These are phyloP conservation scores for Arremon brunneinucha DNA, from an alignment of 2,797 vertebrate species.

Conservation along the genomic window DNA sequence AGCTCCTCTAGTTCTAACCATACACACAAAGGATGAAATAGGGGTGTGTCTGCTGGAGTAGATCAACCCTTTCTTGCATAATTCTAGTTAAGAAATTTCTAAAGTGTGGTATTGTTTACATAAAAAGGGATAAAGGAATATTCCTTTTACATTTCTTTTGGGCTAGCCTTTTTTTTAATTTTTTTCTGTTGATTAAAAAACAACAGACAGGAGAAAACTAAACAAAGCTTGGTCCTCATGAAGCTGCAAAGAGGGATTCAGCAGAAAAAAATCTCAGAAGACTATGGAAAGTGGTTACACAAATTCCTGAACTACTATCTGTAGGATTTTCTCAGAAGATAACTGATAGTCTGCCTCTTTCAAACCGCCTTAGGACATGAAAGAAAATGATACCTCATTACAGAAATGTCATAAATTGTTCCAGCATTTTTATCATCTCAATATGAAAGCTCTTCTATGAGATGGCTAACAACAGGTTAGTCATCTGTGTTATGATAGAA, in stretches of 20 bases:
- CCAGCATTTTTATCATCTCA: neutral
- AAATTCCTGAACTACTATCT: neutral
- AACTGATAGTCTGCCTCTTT: neutral
- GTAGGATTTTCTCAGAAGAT: neutral
- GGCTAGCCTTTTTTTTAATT: neutral
- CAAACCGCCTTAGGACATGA: neutral
- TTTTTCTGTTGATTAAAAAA: neutral
- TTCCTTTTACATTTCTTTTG: neutral
- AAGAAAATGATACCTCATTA: neutral
- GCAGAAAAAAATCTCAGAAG: neutral
- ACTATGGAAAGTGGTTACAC: neutral
- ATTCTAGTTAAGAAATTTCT: constrained; percentile 2
- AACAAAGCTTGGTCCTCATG: fast-evolving
- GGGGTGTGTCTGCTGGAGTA: neutral
- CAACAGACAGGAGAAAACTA: neutral
- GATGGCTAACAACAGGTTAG: neutral
- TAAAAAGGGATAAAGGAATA: neutral
- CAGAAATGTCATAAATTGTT: neutral
- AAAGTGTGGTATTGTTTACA: neutral
- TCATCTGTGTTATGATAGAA: neutral
- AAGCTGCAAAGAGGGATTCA: neutral
- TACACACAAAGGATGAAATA: constrained; percentile 35
- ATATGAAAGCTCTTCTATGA: neutral
- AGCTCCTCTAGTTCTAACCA: constrained; percentile 12
- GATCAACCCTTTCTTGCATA: neutral